Conservation (phyloP, 2,888 invertebrate genomes). For the Brachypterus glaber region DNA sequence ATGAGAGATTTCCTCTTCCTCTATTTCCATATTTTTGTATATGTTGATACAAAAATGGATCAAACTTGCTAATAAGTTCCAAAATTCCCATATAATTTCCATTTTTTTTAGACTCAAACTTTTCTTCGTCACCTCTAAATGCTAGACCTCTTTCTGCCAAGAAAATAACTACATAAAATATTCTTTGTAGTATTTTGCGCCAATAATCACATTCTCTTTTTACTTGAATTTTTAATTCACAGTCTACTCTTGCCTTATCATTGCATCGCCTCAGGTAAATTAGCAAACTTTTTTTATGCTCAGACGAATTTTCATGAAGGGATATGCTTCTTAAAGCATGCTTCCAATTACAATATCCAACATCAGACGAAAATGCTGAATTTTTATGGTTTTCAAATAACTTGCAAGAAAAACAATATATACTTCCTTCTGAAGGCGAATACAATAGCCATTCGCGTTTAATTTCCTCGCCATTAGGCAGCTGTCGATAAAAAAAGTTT, state of each 20-base stretch:
- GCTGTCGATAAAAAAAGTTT: slow-evolving; percentile 16
- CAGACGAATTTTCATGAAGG: slow-evolving; percentile 8
- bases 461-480: slow-evolving; percentile 16
- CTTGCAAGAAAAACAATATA: slow-evolving; percentile 18
- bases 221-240: slow-evolving; percentile 2
- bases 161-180: slow-evolving; percentile 23
- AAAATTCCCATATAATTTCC: slow-evolving; percentile 25
- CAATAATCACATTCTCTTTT: slow-evolving; percentile 13
- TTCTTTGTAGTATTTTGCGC: slow-evolving; percentile 22
- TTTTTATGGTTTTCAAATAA: slow-evolving; percentile 17
- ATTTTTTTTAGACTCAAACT: slow-evolving; percentile 19
- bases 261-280: slow-evolving; percentile 17
- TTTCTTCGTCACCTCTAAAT: slow-evolving; percentile 23
- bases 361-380: no score
- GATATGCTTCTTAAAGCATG: slow-evolving; percentile 16
- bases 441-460: slow-evolving; percentile 9
- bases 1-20: slow-evolving; percentile 24
- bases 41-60: slow-evolving; percentile 24
- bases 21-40: slow-evolving; percentile 22
- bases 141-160: slow-evolving; percentile 21
- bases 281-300: slow-evolving; percentile 19
- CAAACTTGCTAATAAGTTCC: slow-evolving; percentile 27
- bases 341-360: slow-evolving; percentile 14
- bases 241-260: slow-evolving; percentile 10
- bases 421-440: slow-evolving; percentile 18